These are phyloP conservation scores for Alexandromys fortis DNA, from an alignment of 2,113 vertebrate genomes.

Conservation along the genomic window DNA sequence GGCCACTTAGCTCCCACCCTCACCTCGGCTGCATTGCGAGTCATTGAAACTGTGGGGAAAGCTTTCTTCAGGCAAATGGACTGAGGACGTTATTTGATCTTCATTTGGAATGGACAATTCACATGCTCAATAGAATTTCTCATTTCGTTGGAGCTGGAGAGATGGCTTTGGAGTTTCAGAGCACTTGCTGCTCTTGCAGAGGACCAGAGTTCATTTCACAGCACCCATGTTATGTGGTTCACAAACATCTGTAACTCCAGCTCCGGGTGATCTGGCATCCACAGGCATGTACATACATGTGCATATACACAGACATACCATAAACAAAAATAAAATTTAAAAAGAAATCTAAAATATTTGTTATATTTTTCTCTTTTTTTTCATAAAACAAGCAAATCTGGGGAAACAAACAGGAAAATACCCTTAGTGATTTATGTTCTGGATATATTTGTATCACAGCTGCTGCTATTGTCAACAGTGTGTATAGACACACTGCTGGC, in stretches of 20 bases:
- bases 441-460: background rate
- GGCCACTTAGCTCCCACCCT: fast-evolving
- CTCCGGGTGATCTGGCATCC: too few relatives aligned
- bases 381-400: background rate
- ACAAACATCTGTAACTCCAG: background rate
- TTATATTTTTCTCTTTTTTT: background rate
- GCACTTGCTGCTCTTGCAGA: background rate
- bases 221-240: background rate
- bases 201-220: background rate
- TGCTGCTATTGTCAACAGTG: background rate
- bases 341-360: background rate
- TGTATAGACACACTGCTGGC: background rate
- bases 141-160: background rate
- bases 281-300: background rate
- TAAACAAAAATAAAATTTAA: background rate
- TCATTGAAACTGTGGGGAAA: background rate
- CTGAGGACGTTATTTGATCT: background rate
- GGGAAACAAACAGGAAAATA: background rate
- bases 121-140: background rate
- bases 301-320: background rate
- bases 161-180: background rate
- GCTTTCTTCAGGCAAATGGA: background rate
- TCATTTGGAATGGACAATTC: background rate
- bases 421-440: background rate
- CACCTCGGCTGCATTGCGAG: background rate